Percentiles rank a stretch among this genome's conserved stretches.
Conservation (phyloP, 2,888 invertebrate genomes). For the Odontocolon sp. region DNA sequence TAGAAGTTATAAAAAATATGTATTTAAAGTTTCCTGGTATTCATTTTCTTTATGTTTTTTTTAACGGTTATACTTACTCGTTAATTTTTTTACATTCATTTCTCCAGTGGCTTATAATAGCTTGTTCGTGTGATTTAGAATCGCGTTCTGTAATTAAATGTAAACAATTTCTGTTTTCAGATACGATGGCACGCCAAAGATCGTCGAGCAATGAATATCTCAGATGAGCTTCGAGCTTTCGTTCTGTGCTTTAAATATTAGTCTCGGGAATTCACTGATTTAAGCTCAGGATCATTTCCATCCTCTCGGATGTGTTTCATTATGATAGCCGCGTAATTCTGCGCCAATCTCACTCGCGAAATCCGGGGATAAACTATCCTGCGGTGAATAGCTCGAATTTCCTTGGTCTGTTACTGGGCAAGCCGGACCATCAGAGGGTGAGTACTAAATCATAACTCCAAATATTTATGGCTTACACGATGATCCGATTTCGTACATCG, state of each 20-base stretch:
- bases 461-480: too few relatives aligned
- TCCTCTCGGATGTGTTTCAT: conserved; percentile 2
- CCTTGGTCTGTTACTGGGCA: conserved; percentile 59
- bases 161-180: conserved; percentile 7
- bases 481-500: too few relatives aligned
- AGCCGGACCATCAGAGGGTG: conserved; percentile 62
- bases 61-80: neutral
- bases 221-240: conserved; percentile 19
- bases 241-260: conserved; percentile 9
- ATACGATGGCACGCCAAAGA: conserved; percentile 7
- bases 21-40: too few relatives aligned
- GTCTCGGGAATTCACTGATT: neutral
- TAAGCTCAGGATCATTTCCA: neutral
- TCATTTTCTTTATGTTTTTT: neutral
- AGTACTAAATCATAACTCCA: conserved; percentile 34
- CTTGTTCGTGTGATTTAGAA: too few relatives aligned
- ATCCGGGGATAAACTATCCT: conserved; percentile 11
- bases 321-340: conserved; percentile 39
- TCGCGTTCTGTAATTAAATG: neutral
- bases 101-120: too few relatives aligned
- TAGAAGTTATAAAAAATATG: too few relatives aligned
- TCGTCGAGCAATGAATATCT: conserved; percentile 5
- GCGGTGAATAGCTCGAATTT: conserved; percentile 19
- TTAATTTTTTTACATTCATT: neutral
- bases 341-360: conserved; percentile 9